phyloP scores from a whole-genome alignment of 2,797 vertebrate species.

The Paratrypauchen microcephalus region DNA sequence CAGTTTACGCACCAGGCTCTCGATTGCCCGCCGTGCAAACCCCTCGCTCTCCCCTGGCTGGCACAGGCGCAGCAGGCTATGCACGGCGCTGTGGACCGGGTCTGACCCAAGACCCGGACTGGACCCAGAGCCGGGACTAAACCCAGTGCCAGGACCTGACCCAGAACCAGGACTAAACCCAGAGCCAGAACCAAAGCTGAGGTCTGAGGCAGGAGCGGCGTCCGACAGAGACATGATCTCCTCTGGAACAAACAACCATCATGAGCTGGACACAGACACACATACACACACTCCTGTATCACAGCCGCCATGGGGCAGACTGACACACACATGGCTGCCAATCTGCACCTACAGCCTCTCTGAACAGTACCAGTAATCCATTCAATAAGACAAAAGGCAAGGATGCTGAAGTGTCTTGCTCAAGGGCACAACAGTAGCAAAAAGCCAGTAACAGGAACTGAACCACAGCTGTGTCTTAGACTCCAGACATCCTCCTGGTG shows the following conservation, averaged over 20 bases:
- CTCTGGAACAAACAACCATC: neutral
- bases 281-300: no score
- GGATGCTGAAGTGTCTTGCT: no score
- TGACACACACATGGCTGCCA: no score
- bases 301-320: no score
- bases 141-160: neutral
- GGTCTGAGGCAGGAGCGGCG: neutral
- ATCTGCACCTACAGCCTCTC: no score
- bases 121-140: neutral
- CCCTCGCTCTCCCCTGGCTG: slow-evolving; percentile 85
- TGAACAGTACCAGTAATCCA: no score
- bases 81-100: slow-evolving; percentile 83
- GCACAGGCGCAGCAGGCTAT: slow-evolving; percentile 85
- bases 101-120: slow-evolving; percentile 56
- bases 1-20: slow-evolving; percentile 87
- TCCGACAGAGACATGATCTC: slow-evolving; percentile 3
- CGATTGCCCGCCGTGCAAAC: slow-evolving; percentile 84
- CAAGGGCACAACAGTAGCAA: no score
- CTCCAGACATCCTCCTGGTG: no score
- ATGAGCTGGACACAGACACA: no score
- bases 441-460: no score
- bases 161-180: neutral
- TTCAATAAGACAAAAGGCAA: no score
- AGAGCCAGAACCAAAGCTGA: neutral
- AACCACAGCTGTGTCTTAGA: neutral